A percentile compares a stretch with the other conserved stretches of the same genome.
These are phyloP conservation scores for Xiphophorus couchianus DNA, from an alignment of 2,113 vertebrate genomes.

Conservation along the genomic window DNA sequence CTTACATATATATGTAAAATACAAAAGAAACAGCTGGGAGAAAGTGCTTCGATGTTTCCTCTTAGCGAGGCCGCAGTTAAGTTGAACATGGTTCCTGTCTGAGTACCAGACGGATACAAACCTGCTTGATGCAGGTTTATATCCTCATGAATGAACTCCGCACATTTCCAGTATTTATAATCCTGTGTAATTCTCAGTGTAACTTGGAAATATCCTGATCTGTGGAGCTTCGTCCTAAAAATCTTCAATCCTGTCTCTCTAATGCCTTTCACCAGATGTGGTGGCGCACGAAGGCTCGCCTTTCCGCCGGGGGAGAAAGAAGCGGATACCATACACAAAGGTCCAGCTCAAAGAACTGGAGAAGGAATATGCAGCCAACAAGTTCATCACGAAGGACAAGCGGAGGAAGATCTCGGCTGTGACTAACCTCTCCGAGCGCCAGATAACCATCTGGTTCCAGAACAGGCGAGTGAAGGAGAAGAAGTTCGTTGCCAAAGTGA, in stretches of 20 bases:
- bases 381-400: constrained; percentile 98
- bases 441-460: constrained; percentile 98
- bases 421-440: constrained; percentile 91
- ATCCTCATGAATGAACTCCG: background rate
- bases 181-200: background rate
- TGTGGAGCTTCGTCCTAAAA: background rate
- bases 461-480: constrained; percentile 95
- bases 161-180: background rate
- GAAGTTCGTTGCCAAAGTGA: constrained; percentile 92
- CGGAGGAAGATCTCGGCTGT: constrained; percentile 90
- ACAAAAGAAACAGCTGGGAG: no score
- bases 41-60: no score
- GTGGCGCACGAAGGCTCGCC: constrained; percentile 86
- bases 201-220: background rate
- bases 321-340: constrained; percentile 94
- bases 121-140: no score
- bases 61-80: no score
- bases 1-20: no score
- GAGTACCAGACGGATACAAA: no score
- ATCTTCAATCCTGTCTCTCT: background rate
- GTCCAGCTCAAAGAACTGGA: constrained; percentile 93
- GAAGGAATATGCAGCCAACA: constrained; percentile 91
- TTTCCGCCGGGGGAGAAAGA: constrained; percentile 92
- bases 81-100: no score
- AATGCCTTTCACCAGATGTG: constrained; percentile 82